Conservation (phyloP, 2,797 vertebrate species). For the Anguilla obscura region DNA sequence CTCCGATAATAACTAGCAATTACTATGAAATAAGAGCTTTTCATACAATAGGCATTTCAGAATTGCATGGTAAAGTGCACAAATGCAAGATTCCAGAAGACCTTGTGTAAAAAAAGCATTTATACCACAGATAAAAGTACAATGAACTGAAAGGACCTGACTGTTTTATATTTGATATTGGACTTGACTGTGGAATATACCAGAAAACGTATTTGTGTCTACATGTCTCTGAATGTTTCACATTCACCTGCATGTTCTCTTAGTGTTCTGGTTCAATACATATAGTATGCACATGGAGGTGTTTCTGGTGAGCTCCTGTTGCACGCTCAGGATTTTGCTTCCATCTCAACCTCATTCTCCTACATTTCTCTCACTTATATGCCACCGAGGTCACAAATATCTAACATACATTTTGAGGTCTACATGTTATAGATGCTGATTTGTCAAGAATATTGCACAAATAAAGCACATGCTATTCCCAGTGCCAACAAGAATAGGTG, state of each 20-base stretch:
- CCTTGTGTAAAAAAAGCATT: no score
- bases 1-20: no score
- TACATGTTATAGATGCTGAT: neutral
- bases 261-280: neutral
- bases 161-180: no score
- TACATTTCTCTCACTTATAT: neutral
- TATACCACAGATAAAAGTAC: no score
- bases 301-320: neutral
- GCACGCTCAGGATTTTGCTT: neutral
- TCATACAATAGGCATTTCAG: no score
- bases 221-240: neutral
- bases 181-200: neutral
- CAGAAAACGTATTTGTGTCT: neutral
- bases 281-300: neutral
- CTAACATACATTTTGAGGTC: neutral
- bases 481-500: no score
- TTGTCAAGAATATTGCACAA: neutral
- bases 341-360: neutral
- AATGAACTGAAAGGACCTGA: no score
- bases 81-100: no score
- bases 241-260: neutral
- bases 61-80: no score
- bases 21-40: no score
- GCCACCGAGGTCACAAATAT: neutral
- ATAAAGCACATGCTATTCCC: neutral